Evolutionary conservation across 2,888 invertebrate species (phyloP).

Genomic region (Thereva unica): DNA sequence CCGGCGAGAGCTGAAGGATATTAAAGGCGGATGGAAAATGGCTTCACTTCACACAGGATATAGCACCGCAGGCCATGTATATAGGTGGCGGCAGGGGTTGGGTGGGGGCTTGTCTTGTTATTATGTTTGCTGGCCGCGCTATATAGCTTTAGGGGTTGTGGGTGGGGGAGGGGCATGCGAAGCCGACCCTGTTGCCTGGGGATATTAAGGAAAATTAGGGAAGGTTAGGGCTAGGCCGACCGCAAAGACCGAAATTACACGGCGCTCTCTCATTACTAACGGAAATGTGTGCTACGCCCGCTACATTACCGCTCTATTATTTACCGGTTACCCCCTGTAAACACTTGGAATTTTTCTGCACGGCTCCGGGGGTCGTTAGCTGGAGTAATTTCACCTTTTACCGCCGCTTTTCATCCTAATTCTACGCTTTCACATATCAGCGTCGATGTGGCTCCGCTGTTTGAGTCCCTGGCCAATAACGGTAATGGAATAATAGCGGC

Average conservation of each 20-base stretch:
- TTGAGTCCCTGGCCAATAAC: constrained; percentile 20
- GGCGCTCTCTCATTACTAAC: constrained; percentile 12
- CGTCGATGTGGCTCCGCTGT: constrained; percentile 11
- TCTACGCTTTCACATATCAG: constrained; percentile 7
- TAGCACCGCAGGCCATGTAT: too few species aligned
- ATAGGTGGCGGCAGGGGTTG: too few species aligned
- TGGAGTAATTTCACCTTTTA: constrained; percentile 26
- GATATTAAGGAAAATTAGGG: too few species aligned
- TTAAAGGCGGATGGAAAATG: too few species aligned
- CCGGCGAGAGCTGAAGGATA: too few species aligned
- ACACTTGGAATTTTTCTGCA: constrained; percentile 26
- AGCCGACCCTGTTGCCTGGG: too few species aligned
- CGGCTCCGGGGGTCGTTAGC: constrained; percentile 19
- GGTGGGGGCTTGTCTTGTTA: too few species aligned
- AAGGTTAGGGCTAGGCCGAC: neutral
- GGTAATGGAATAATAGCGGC: constrained; percentile 15
- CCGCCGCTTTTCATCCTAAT: constrained; percentile 4
- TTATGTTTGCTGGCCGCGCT: too few species aligned
- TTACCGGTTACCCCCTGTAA: constrained; percentile 14
- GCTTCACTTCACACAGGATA: too few species aligned
- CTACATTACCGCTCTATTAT: constrained; percentile 17
- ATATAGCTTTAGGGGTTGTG: too few species aligned
- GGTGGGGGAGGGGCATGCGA: too few species aligned
- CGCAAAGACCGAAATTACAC: constrained; percentile 7
- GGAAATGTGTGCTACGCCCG: constrained; percentile 9